phyloP scores from a whole-genome alignment of 2,888 invertebrate genomes.

The Heteromyza rotundicornis region DNA sequence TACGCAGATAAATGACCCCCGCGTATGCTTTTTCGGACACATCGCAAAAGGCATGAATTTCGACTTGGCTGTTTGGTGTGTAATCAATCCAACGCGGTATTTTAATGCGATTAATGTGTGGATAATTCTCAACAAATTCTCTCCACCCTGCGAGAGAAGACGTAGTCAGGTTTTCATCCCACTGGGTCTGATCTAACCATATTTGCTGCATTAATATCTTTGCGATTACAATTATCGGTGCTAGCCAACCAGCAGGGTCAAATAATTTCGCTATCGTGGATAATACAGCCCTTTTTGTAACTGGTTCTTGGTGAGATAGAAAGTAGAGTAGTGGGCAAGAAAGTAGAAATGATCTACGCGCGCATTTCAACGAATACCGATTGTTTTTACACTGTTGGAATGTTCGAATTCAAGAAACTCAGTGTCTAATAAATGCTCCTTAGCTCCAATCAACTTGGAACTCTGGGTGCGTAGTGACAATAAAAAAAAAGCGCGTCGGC shows the following conservation, averaged over 20 bases:
- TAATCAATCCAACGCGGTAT: constrained; percentile 15
- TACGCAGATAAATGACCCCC: neutral
- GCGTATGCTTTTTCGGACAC: constrained; percentile 25
- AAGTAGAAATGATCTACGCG: constrained; percentile 17
- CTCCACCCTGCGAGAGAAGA: constrained; percentile 15
- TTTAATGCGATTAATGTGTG: constrained; percentile 8
- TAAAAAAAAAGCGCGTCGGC: no score
- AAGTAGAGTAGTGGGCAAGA: no score
- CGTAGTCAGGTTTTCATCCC: constrained; percentile 16
- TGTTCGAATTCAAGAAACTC: constrained; percentile 21
- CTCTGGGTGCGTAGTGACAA: no score
- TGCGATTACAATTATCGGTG: constrained; percentile 16
- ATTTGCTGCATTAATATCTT: constrained; percentile 26
- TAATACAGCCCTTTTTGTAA: constrained; percentile 21
- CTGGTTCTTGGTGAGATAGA: no score
- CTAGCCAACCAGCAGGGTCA: constrained; percentile 23
- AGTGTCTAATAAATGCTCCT: neutral
- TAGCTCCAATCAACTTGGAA: no score
- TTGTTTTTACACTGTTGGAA: constrained; percentile 17
- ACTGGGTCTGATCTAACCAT: constrained; percentile 18
- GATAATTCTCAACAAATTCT: constrained; percentile 2
- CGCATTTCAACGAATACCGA: constrained; percentile 26
- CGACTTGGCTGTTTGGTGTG: neutral
- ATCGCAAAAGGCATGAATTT: constrained; percentile 26
- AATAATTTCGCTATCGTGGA: constrained; percentile 16